phyloP scores from a whole-genome alignment of 2,888 invertebrate genomes.

The Emmelina monodactyla region DNA sequence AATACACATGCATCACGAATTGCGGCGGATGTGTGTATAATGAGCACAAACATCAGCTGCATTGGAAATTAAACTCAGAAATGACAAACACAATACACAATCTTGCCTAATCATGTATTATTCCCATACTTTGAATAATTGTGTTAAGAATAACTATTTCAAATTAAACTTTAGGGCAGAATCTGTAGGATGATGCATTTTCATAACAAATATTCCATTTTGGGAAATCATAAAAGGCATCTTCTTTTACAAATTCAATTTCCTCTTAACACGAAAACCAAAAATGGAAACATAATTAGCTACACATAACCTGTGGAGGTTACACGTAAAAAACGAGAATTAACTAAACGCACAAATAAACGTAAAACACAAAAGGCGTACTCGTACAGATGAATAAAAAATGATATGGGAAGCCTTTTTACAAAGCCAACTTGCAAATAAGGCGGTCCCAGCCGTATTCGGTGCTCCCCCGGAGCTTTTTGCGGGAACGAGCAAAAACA shows the following conservation, averaged over 20 bases:
- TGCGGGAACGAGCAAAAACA: constrained; percentile 48
- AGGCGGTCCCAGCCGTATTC: constrained; percentile 37
- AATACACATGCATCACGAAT: too few species aligned
- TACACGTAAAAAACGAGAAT: too few species aligned
- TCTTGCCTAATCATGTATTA: too few species aligned
- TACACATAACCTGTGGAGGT: not conserved
- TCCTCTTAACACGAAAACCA: not conserved
- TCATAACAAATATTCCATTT: too few species aligned
- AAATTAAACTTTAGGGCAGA: too few species aligned
- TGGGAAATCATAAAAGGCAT: not conserved
- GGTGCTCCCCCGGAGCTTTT: constrained; percentile 35
- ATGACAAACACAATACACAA: too few species aligned
- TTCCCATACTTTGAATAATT: too few species aligned
- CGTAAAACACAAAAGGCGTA: not conserved
- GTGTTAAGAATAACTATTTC: too few species aligned
- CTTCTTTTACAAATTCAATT: not conserved
- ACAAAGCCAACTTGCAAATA: constrained; percentile 36
- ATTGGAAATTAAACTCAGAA: too few species aligned
- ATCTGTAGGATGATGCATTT: too few species aligned
- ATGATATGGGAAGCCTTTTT: constrained; percentile 23
- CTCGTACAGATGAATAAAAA: not conserved
- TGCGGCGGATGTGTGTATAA: too few species aligned
- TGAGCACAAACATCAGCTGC: too few species aligned
- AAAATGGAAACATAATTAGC: not conserved
- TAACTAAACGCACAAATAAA: not conserved